A percentile compares a stretch with the other conserved stretches of the same genome.
Evolutionary conservation across 2,888 invertebrate genomes (phyloP).

Genomic region (Pomacea canaliculata): DNA sequence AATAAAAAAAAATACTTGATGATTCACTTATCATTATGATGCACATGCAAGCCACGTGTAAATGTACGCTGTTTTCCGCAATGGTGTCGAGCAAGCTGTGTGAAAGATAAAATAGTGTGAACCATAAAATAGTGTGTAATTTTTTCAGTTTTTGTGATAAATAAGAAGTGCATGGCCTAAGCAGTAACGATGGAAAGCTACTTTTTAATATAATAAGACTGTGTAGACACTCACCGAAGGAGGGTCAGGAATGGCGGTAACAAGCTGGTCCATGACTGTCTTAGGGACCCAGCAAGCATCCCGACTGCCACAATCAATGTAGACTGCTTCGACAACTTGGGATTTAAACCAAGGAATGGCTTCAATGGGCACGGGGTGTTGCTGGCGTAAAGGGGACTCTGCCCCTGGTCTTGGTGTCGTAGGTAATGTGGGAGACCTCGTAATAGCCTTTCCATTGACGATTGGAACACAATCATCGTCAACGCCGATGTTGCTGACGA

Average conservation of each 20-base stretch:
- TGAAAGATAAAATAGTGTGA: too few relatives aligned
- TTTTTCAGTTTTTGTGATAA: too few relatives aligned
- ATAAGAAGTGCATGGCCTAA: too few relatives aligned
- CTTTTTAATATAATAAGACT: too few relatives aligned
- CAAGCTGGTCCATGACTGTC: not conserved
- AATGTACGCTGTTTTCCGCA: too few relatives aligned
- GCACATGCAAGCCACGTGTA: too few relatives aligned
- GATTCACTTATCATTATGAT: too few relatives aligned
- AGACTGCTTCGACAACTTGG: slow-evolving; percentile 53
- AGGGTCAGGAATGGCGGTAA: not conserved
- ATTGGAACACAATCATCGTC: slow-evolving; percentile 44
- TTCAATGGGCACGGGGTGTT: slow-evolving; percentile 40
- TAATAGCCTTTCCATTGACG: slow-evolving; percentile 29
- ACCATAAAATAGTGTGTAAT: too few relatives aligned
- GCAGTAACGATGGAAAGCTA: too few relatives aligned
- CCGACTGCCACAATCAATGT: slow-evolving; percentile 56
- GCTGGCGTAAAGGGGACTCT: slow-evolving; percentile 4
- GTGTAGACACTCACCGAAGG: slow-evolving; percentile 30
- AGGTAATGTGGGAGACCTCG: not conserved
- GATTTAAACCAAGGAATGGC: slow-evolving; percentile 64
- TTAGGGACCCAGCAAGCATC: slow-evolving; percentile 44
- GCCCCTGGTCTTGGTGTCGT: slow-evolving; percentile 27
- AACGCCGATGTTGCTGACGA: slow-evolving; percentile 40
- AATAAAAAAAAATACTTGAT: too few relatives aligned
- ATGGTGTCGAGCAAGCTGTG: too few relatives aligned